phyloP scores from a whole-genome alignment of 2,888 invertebrate genomes.

The Periphyllus acericola region DNA sequence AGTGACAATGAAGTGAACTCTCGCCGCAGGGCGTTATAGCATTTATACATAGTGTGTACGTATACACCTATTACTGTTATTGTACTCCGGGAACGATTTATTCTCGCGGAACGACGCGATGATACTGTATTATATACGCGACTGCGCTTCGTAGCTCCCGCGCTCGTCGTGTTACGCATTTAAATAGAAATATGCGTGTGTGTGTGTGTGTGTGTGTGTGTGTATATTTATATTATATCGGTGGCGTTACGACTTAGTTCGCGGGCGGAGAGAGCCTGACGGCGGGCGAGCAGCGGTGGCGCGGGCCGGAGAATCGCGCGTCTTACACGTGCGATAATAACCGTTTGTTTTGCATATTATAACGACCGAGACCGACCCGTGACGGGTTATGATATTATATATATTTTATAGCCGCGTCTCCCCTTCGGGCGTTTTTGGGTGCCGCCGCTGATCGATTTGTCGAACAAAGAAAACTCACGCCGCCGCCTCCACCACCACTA shows the following conservation, averaged over 20 bases:
- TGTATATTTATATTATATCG: neutral
- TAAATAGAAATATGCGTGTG: neutral
- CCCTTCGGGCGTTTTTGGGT: constrained; percentile 1
- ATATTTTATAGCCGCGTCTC: neutral
- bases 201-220: too few species aligned
- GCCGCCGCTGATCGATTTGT: constrained; percentile 46
- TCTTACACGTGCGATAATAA: constrained; percentile 24
- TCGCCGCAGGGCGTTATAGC: too few species aligned
- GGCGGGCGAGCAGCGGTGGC: neutral
- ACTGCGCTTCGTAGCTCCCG: neutral
- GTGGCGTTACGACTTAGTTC: neutral
- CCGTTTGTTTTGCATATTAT: constrained; percentile 42
- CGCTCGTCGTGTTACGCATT: neutral
- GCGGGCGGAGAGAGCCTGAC: neutral
- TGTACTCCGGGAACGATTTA: too few species aligned
- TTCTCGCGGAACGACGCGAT: neutral
- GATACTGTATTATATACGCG: neutral
- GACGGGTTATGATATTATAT: neutral
- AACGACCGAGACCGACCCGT: neutral
- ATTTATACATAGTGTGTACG: too few species aligned
- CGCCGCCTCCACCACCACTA: too few species aligned
- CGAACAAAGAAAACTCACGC: constrained; percentile 50
- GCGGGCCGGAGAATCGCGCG: neutral
- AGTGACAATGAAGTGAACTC: too few species aligned
- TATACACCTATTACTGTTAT: too few species aligned